Evolutionary conservation across 2,113 vertebrate species (phyloP).

Genomic region (Silurus glanis): DNA sequence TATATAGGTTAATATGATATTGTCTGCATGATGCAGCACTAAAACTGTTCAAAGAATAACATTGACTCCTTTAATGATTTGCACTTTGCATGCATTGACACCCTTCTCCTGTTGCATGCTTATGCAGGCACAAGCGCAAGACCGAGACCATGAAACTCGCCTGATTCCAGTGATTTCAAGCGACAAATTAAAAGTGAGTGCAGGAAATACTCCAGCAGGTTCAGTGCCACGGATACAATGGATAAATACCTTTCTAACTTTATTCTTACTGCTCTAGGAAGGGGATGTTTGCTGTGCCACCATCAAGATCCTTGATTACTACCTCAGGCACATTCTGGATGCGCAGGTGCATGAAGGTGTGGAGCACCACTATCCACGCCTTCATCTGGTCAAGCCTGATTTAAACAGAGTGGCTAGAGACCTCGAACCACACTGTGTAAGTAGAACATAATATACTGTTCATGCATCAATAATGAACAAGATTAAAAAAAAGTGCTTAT

Average conservation of each 20-base stretch:
- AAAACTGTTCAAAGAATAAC: background rate
- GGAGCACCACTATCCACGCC: constrained; percentile 40
- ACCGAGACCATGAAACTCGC: constrained; percentile 54
- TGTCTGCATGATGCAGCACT: background rate
- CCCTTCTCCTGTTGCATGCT: background rate
- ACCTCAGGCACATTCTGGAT: constrained; percentile 68
- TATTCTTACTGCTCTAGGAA: constrained; percentile 55
- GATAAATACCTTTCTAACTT: background rate
- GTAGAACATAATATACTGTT: constrained; percentile 1
- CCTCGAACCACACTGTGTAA: constrained; percentile 60
- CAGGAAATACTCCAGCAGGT: background rate
- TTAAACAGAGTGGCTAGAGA: constrained; percentile 61
- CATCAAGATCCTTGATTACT: constrained; percentile 68
- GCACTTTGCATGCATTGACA: background rate
- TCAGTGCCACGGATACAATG: no score
- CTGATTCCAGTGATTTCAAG: constrained; percentile 49
- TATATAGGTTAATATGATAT: background rate
- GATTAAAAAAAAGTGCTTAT: background rate
- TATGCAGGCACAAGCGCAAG: constrained; percentile 53
- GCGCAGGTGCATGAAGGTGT: background rate
- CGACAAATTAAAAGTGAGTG: constrained; percentile 47
- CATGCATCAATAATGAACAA: background rate
- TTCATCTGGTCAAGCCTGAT: constrained; percentile 67
- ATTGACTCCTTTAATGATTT: background rate
- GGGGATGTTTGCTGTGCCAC: constrained; percentile 74